A percentile compares a stretch with the other conserved stretches of the same genome.
Conservation (phyloP, 2,113 vertebrate species). For the Pachycephala philippinensis region DNA sequence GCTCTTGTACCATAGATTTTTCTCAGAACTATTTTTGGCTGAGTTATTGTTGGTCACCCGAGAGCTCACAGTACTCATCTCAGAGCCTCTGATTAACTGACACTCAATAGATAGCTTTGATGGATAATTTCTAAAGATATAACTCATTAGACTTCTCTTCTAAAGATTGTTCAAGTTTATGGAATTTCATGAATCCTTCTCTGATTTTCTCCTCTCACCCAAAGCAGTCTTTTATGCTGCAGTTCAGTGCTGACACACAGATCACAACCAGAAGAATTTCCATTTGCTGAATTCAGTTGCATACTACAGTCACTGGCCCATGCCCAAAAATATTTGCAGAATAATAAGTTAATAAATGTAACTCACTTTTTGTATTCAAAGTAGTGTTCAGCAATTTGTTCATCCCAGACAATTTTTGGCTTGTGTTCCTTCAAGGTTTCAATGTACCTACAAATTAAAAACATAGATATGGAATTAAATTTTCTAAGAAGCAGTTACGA, state of each 20-base stretch:
- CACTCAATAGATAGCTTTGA: neutral
- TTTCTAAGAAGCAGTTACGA: neutral
- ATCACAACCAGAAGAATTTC: neutral
- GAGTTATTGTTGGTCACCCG: neutral
- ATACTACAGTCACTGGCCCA: neutral
- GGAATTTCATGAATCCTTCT: neutral
- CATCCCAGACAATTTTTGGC: slow-evolving; percentile 88
- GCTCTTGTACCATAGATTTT: neutral
- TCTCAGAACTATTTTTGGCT: neutral
- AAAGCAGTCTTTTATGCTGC: neutral
- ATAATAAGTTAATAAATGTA: neutral
- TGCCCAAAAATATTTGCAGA: neutral
- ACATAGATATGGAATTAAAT: neutral
- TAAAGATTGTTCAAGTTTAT: neutral
- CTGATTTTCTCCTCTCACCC: neutral
- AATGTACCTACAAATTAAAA: slow-evolving; percentile 80
- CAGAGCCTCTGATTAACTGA: neutral
- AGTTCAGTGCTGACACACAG: neutral
- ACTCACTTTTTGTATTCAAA: slow-evolving; percentile 91
- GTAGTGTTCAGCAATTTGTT: slow-evolving; percentile 86
- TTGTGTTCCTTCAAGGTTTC: slow-evolving; percentile 88
- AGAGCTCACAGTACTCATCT: neutral
- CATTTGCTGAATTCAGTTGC: neutral
- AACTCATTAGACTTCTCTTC: neutral
- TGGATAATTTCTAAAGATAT: neutral